These are phyloP conservation scores for Tinamus guttatus DNA, from an alignment of 2,113 vertebrate species.

Conservation along the genomic window DNA sequence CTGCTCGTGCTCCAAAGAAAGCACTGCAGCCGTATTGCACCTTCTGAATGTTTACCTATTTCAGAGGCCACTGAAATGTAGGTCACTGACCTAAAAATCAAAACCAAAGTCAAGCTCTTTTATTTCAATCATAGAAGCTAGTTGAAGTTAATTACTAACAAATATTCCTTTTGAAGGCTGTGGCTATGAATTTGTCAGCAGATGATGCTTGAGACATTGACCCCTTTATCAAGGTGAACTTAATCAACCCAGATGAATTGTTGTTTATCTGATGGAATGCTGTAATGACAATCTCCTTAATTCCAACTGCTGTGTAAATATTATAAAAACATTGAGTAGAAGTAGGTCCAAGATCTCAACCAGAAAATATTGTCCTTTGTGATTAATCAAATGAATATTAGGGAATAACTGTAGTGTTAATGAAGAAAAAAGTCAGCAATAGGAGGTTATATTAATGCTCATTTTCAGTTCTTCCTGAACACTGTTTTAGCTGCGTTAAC, in stretches of 20 bases:
- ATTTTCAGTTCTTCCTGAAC: neutral
- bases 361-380: constrained; percentile 44
- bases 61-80: neutral
- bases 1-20: neutral
- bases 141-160: constrained; percentile 28
- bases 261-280: constrained; percentile 48
- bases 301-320: constrained; percentile 39
- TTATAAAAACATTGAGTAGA: constrained; percentile 32
- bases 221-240: constrained; percentile 48
- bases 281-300: constrained; percentile 32
- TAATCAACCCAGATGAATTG: constrained; percentile 50
- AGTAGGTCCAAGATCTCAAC: neutral
- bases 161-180: constrained; percentile 1
- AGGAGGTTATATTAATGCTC: neutral
- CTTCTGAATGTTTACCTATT: neutral
- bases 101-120: neutral
- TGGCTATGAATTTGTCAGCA: constrained; percentile 13
- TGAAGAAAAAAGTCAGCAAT: neutral
- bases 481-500: neutral
- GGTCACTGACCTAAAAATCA: neutral
- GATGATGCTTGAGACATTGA: constrained; percentile 43
- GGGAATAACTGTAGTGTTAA: neutral
- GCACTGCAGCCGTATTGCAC: neutral
- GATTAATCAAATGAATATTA: constrained; percentile 34
- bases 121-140: neutral